A percentile compares a stretch with the other conserved stretches of the same genome.
These are phyloP conservation scores for Chalcis sispes DNA, from an alignment of 2,888 invertebrate species.

Conservation along the genomic window DNA sequence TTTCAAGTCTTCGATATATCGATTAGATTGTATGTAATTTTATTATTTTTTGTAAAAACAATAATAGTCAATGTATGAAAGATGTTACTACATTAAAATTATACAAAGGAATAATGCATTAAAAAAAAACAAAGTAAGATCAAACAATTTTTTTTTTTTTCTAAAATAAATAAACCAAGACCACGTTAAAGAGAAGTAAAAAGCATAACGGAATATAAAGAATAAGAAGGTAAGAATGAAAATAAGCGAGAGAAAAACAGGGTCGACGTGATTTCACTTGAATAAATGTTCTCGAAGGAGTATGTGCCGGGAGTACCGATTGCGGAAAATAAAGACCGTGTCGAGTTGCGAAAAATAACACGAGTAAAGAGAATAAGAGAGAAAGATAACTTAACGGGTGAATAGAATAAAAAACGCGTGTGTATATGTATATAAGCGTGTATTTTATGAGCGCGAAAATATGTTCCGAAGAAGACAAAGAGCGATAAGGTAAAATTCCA, in stretches of 20 bases:
- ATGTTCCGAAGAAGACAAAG: too few species aligned
- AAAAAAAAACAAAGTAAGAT: neutral
- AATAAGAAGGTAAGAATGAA: neutral
- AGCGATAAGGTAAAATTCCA: too few species aligned
- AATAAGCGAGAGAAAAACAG: neutral
- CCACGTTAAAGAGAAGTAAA: neutral
- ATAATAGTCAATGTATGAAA: too few species aligned
- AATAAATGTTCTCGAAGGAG: constrained; percentile 51
- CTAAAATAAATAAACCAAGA: neutral
- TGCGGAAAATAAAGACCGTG: constrained; percentile 47
- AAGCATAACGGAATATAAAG: neutral
- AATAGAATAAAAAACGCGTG: neutral
- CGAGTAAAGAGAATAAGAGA: neutral
- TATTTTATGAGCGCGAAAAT: neutral
- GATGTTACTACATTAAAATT: neutral
- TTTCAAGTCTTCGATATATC: too few species aligned
- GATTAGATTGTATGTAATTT: too few species aligned
- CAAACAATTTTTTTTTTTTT: neutral
- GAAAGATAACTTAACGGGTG: neutral
- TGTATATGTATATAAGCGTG: neutral
- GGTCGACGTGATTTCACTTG: neutral
- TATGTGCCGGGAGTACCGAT: constrained; percentile 51
- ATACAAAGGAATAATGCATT: too few species aligned
- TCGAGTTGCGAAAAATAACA: constrained; percentile 2
- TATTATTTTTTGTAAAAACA: too few species aligned